Conservation (phyloP, 2,888 invertebrate species). For the Epistrophe eligans region DNA sequence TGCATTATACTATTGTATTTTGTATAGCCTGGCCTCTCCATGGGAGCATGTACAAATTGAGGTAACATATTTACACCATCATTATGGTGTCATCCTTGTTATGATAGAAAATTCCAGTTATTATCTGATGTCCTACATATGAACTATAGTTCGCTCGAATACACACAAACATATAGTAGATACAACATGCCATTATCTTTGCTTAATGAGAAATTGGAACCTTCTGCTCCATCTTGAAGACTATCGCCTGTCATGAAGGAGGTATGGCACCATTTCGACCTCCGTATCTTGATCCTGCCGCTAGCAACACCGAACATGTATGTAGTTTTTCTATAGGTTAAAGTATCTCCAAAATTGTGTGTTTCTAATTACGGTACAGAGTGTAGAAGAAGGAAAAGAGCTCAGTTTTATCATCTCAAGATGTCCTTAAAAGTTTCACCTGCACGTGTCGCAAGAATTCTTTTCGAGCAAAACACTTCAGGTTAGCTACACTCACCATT, state of each 20-base stretch:
- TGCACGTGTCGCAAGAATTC: conserved; percentile 43
- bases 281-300: conserved; percentile 68
- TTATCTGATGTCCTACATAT: conserved; percentile 70
- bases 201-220: conserved; percentile 68
- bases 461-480: conserved; percentile 30
- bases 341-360: conserved; percentile 67
- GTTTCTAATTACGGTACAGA: conserved; percentile 62
- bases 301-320: conserved; percentile 39
- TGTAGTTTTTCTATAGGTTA: conserved; percentile 47
- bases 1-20: conserved; percentile 33
- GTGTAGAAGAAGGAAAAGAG: conserved; percentile 23
- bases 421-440: conserved; percentile 66
- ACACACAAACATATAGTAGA: neutral
- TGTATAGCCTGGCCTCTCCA: conserved; percentile 26
- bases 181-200: conserved; percentile 32
- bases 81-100: conserved; percentile 67
- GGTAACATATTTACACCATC: conserved; percentile 72
- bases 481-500: conserved; percentile 22
- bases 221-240: conserved; percentile 20
- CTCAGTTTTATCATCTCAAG: conserved; percentile 48
- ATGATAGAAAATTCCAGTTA: conserved; percentile 63
- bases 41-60: conserved; percentile 49
- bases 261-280: conserved; percentile 58
- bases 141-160: conserved; percentile 14
- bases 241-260: conserved; percentile 50